These are phyloP conservation scores for Atopsyche davidsoni DNA, from an alignment of 1,140 invertebrate genomes.

Conservation along the genomic window DNA sequence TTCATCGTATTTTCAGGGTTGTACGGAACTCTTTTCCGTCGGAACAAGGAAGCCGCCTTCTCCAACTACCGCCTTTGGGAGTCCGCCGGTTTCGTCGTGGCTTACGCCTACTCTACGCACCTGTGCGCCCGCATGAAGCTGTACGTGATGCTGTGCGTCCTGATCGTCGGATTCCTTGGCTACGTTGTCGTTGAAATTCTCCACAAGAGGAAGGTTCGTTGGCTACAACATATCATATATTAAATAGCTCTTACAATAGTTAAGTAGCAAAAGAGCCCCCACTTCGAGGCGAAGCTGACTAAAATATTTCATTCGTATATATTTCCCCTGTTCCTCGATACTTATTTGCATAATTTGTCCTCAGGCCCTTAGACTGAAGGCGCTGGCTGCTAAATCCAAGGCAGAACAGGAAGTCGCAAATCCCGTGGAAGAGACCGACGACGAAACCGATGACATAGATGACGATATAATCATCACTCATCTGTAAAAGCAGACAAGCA, in stretches of 20 bases:
- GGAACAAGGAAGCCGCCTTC: conserved; percentile 93
- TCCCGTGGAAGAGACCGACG: conserved; percentile 65
- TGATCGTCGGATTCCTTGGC: conserved; percentile 71
- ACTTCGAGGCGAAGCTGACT: background rate
- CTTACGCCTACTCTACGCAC: conserved; percentile 82
- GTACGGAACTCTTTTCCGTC: conserved; percentile 85
- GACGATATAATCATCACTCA: conserved; percentile 81
- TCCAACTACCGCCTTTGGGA: conserved; percentile 95
- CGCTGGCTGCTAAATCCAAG: conserved; percentile 63
- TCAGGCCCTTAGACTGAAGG: conserved; percentile 52
- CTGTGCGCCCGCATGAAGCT: conserved; percentile 86
- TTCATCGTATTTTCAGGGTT: conserved; percentile 57
- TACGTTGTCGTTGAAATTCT: conserved; percentile 79
- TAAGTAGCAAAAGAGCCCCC: background rate
- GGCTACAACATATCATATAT: background rate
- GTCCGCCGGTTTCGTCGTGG: conserved; percentile 85
- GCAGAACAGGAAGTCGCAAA: conserved; percentile 49
- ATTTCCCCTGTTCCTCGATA: background rate
- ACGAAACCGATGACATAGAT: conserved; percentile 77
- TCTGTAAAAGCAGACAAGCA: conserved; percentile 49
- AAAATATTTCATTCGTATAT: background rate
- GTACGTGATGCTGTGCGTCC: conserved; percentile 76
- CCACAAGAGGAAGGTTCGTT: conserved; percentile 65
- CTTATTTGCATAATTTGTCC: conserved; percentile 21
- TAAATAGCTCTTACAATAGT: background rate